Conservation (phyloP, 2,113 vertebrate genomes). For the Pleuronectes platessa region DNA sequence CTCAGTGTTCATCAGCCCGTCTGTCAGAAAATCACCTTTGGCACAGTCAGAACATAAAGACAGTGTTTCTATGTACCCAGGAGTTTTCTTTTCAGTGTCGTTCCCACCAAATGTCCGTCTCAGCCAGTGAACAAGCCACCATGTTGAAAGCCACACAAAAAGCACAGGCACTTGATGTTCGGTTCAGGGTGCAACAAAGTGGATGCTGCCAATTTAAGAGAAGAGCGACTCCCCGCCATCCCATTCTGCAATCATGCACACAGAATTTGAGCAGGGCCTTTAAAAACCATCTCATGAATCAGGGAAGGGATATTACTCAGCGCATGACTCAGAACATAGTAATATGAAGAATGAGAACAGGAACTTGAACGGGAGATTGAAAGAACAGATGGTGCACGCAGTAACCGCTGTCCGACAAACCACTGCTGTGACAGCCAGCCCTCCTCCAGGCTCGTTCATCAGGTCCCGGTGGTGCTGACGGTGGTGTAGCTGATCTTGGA, state of each 20-base stretch:
- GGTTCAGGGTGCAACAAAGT: slow-evolving; percentile 57
- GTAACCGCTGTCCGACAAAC: too few relatives aligned
- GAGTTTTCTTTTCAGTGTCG: background rate
- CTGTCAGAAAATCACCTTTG: slow-evolving; percentile 38
- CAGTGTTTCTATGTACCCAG: slow-evolving; percentile 37
- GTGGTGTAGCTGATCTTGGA: slow-evolving; percentile 94
- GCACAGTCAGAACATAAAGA: slow-evolving; percentile 37
- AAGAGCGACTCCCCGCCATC: slow-evolving; percentile 7
- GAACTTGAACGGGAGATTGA: slow-evolving; percentile 5
- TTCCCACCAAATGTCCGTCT: slow-evolving; percentile 21
- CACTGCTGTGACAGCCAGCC: background rate
- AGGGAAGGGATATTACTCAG: slow-evolving; percentile 40
- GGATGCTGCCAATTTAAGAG: slow-evolving; percentile 42
- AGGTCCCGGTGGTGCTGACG: slow-evolving; percentile 87
- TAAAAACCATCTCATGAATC: slow-evolving; percentile 21
- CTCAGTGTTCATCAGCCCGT: slow-evolving; percentile 14
- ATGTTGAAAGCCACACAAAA: slow-evolving; percentile 44
- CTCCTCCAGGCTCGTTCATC: slow-evolving; percentile 61
- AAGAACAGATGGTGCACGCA: slow-evolving; percentile 1
- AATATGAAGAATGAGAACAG: slow-evolving; percentile 33
- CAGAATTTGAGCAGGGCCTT: slow-evolving; percentile 52
- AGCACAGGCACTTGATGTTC: slow-evolving; percentile 76
- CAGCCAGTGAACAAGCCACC: slow-evolving; percentile 11
- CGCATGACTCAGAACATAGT: slow-evolving; percentile 39
- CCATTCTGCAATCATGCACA: slow-evolving; percentile 56